Conservation (phyloP, 2,797 vertebrate genomes). For the Karalla daura region DNA sequence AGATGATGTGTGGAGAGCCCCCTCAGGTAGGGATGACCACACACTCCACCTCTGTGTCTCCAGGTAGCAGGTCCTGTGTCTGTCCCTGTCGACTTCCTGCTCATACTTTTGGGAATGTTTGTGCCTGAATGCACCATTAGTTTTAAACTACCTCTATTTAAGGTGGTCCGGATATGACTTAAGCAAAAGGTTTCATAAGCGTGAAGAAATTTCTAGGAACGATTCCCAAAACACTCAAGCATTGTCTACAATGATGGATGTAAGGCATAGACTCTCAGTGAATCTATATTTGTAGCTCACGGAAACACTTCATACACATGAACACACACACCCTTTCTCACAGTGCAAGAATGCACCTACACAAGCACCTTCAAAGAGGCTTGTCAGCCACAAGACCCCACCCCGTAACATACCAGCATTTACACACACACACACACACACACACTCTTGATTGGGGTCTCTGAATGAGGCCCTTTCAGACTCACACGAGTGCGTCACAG, state of each 20-base stretch:
- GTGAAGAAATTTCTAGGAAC: conserved; percentile 14
- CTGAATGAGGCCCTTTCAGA: conserved; percentile 64
- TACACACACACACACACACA: conserved; percentile 7
- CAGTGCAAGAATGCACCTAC: conserved; percentile 33
- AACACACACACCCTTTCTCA: conserved; percentile 15
- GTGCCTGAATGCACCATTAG: not conserved
- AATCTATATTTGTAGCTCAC: not conserved
- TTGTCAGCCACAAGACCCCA: conserved; percentile 31
- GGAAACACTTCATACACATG: conserved; percentile 30
- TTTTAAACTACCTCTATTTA: not conserved
- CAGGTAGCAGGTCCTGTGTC: not conserved
- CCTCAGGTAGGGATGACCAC: conserved; percentile 82
- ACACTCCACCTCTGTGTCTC: not conserved
- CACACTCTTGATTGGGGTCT: conserved; percentile 32
- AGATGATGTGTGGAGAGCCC: conserved; percentile 94
- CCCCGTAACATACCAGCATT: conserved; percentile 34
- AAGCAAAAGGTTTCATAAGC: too few species aligned
- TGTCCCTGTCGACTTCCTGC: not conserved
- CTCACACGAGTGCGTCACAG: conserved; percentile 14
- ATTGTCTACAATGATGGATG: not conserved
- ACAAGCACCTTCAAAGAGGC: conserved; percentile 38
- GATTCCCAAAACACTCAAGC: not conserved
- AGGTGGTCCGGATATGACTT: too few species aligned
- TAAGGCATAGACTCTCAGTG: not conserved
- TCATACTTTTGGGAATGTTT: not conserved